A percentile compares a stretch with the other conserved stretches of the same genome.
phyloP scores from a whole-genome alignment of 2,888 invertebrate genomes.

The Ectemnius lituratus region DNA sequence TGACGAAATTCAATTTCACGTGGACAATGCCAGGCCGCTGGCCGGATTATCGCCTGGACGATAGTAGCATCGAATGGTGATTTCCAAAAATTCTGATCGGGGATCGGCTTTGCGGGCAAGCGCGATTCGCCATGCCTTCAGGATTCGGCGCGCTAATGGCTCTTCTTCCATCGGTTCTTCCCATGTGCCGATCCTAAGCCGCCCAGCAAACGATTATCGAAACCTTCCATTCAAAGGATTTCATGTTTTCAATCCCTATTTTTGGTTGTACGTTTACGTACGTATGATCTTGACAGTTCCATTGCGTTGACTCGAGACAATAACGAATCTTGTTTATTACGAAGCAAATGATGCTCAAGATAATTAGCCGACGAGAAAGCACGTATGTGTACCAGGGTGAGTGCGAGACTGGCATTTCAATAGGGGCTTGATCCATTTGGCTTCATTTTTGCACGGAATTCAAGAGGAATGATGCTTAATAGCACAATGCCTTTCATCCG shows the following conservation, averaged over 20 bases:
- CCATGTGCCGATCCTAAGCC: slow-evolving; percentile 11
- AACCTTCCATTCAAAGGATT: slow-evolving; percentile 13
- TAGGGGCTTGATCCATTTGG: not conserved
- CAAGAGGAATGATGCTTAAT: slow-evolving; percentile 1
- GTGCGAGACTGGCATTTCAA: not conserved
- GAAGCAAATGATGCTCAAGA: not conserved
- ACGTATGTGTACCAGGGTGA: not conserved
- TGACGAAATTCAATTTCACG: slow-evolving; percentile 76
- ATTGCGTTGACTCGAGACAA: too few relatives aligned
- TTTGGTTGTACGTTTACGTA: too few relatives aligned
- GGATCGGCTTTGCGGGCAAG: slow-evolving; percentile 52
- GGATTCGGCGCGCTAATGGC: slow-evolving; percentile 57
- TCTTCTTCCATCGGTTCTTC: slow-evolving; percentile 9
- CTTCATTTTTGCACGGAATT: slow-evolving; percentile 8
- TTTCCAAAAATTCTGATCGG: slow-evolving; percentile 65
- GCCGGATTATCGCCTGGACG: slow-evolving; percentile 49
- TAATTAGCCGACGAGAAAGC: not conserved
- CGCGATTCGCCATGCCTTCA: slow-evolving; percentile 60
- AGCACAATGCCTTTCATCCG: not conserved
- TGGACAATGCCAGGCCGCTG: slow-evolving; percentile 47
- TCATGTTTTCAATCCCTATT: too few relatives aligned
- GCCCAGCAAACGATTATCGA: not conserved
- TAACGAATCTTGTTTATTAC: too few relatives aligned
- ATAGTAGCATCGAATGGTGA: slow-evolving; percentile 33
- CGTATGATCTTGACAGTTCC: too few relatives aligned